Evolutionary conservation across 2,113 vertebrate genomes (phyloP), one percentile per base, ranked within the genome.

Genomic region (Heterochromis multidens): DNA sequence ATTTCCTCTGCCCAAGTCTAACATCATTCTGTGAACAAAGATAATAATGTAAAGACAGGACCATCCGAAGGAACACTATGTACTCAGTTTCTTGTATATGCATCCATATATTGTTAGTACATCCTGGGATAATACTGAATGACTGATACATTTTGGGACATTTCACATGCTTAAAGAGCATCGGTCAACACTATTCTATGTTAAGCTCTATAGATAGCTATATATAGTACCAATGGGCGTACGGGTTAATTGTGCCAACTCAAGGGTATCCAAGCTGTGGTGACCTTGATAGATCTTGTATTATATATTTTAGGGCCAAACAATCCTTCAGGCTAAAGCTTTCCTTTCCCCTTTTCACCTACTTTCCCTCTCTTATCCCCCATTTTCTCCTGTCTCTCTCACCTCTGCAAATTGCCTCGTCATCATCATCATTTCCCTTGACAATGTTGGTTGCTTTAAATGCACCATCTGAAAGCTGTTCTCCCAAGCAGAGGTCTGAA

Each of bases 161-260:
- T 84, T 85, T 85, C 88, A 87, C 52, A 82, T 74, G 84, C 90
- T 86, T 35, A 87, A 67, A 89, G 40, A 14, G 46, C 80, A 63
- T 27, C 3, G 4, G 54, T 79, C 80, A 25, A 63, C 65, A 21
- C 56, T 33, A 33, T 79, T 81, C 61, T 67, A 21, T n/a, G 37
- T 29, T 58, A 80, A 67, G 80, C 77, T 88, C 86, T 82, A 72
- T 70, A 86, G 57, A 81, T 76, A 80, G 81, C 91, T 92, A 88
- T 86, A 85, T 91, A 89, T 89, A 89, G 85, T 12, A 61, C 84
- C 82, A 40, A n/a, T 86, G 87, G 79, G 86, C 17, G 5, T 65
- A 59, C 12, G 85, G 88, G 93, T 93, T 93, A 94, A 94, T 93
- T 87, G 92, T 76, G 59, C 83, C 29, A 87, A 93, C 87, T 92